A percentile compares a stretch with the other conserved stretches of the same genome.
phyloP scores from a whole-genome alignment of 2,888 invertebrate genomes.

The Barypeithes pellucidus region DNA sequence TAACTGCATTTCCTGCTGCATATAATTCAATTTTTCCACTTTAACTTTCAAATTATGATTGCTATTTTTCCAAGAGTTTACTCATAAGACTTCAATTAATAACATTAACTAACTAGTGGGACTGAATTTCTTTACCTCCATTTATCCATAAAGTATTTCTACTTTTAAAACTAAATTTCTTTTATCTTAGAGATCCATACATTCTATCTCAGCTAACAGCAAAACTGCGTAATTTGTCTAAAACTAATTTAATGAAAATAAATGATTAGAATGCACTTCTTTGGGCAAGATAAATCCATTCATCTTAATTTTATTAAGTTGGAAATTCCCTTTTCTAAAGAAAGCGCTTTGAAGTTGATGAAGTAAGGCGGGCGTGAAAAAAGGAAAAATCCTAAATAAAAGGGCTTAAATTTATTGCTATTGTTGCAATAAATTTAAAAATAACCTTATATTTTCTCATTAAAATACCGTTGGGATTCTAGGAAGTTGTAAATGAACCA shows the following conservation, averaged over 20 bases:
- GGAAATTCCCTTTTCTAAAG: conserved; percentile 19
- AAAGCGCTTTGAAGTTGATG: conserved; percentile 30
- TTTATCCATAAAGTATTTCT: not conserved
- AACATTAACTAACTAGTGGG: too few relatives aligned
- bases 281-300: conserved; percentile 21
- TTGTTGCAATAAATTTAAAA: conserved; percentile 1
- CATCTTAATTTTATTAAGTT: conserved; percentile 40
- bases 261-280: conserved; percentile 38
- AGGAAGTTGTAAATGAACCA: too few relatives aligned
- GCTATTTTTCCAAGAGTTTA: too few relatives aligned
- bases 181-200: not conserved
- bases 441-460: not conserved
- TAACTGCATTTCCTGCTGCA: too few relatives aligned
- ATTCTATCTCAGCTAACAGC: not conserved
- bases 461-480: not conserved
- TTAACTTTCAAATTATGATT: too few relatives aligned
- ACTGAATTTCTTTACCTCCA: too few relatives aligned
- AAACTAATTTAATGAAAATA: conserved; percentile 44
- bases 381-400: conserved; percentile 5
- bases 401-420: conserved; percentile 8
- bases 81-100: too few relatives aligned
- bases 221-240: conserved; percentile 18
- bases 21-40: too few relatives aligned
- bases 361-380: not conserved
- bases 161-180: not conserved